These are phyloP conservation scores for Nyctibius bracteatus DNA, from an alignment of 2,113 vertebrate genomes.

Conservation along the genomic window DNA sequence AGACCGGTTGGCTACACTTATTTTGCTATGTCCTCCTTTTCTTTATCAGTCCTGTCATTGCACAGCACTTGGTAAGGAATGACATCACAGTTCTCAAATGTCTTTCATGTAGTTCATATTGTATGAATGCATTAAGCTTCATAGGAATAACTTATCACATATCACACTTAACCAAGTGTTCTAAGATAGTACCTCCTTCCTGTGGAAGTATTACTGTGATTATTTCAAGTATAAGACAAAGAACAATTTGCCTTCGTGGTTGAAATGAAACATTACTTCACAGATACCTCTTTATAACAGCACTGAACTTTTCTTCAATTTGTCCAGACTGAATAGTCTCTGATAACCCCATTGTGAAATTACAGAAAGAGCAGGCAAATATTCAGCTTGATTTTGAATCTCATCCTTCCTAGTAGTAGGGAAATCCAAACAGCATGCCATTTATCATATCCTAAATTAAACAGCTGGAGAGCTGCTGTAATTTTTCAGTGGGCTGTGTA, in stretches of 20 bases:
- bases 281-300: neutral
- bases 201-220: neutral
- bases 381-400: neutral
- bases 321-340: neutral
- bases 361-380: neutral
- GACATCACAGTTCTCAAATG: neutral
- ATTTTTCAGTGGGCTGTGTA: constrained; percentile 20
- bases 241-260: neutral
- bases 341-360: constrained; percentile 19
- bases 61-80: neutral
- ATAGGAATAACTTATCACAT: neutral
- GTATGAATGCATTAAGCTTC: neutral
- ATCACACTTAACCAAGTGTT: neutral
- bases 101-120: neutral
- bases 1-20: too few relatives aligned
- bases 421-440: neutral
- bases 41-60: neutral
- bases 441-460: constrained; percentile 50
- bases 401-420: neutral
- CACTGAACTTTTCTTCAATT: constrained; percentile 8
- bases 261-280: neutral
- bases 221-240: neutral
- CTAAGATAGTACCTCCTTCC: neutral
- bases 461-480: constrained; percentile 19
- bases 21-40: neutral